Evolutionary conservation across 2,113 vertebrate species (phyloP).

Genomic region (Python bivittatus): DNA sequence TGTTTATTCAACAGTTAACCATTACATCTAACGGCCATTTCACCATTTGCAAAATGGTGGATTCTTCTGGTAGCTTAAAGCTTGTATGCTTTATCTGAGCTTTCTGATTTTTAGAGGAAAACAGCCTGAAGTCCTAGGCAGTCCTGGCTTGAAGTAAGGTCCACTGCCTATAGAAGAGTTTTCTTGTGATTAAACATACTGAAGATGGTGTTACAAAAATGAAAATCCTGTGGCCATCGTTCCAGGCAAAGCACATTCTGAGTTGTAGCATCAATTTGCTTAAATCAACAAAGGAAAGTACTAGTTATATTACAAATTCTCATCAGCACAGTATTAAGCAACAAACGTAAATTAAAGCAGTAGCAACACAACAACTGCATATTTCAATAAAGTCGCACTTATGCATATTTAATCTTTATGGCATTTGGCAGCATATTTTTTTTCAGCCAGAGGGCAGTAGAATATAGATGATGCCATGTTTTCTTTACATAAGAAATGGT

Average conservation of each 20-base stretch:
- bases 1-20: neutral
- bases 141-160: neutral
- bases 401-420: conserved; percentile 43
- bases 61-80: neutral
- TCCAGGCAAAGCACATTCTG: neutral
- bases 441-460: conserved; percentile 46
- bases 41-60: neutral
- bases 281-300: neutral
- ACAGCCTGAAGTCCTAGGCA: neutral
- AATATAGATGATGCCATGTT: neutral
- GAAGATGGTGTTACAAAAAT: neutral
- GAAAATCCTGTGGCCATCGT: neutral
- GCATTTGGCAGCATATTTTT: conserved; percentile 32
- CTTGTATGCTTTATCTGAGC: neutral
- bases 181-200: neutral
- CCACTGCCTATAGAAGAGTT: neutral
- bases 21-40: neutral
- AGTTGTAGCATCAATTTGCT: neutral
- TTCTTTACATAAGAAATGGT: conserved; percentile 7
- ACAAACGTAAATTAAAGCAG: conserved; percentile 29
- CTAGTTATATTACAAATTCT: conserved; percentile 33
- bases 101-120: neutral
- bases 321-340: conserved; percentile 46
- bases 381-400: conserved; percentile 59
- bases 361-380: conserved; percentile 41